phyloP scores from a whole-genome alignment of 2,113 vertebrate genomes.

The Eurystomus gularis region DNA sequence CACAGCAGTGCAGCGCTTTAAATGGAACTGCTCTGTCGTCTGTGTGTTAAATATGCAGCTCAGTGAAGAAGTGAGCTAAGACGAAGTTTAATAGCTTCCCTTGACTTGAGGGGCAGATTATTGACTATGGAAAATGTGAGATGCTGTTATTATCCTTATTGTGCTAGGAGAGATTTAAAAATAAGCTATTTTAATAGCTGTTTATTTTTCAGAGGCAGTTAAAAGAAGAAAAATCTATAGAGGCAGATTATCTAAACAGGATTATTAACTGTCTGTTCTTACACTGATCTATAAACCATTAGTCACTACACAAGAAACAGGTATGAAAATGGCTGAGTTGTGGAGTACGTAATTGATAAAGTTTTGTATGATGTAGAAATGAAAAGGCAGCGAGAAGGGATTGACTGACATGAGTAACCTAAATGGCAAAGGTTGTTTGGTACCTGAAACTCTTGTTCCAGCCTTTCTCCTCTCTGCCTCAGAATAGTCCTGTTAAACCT shows the following conservation, averaged over 20 bases:
- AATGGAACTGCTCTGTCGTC: not conserved
- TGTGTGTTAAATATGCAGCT: not conserved
- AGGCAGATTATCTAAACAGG: not conserved
- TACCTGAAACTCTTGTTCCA: not conserved
- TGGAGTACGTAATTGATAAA: not conserved
- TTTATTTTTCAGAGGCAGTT: slow-evolving; percentile 3
- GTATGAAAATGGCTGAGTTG: not conserved
- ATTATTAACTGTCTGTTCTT: not conserved
- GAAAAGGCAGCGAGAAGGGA: not conserved
- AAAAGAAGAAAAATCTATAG: not conserved
- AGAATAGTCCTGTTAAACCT: not conserved
- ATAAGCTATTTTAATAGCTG: not conserved
- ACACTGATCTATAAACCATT: not conserved
- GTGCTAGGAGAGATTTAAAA: not conserved
- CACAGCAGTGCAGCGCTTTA: not conserved
- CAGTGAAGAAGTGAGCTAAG: not conserved
- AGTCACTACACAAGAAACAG: not conserved
- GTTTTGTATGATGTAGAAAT: not conserved
- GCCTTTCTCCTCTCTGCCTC: not conserved
- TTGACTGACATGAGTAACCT: not conserved
- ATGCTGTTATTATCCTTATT: slow-evolving; percentile 9
- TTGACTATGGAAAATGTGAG: not conserved
- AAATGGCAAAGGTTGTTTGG: not conserved
- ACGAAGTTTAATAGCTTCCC: not conserved
- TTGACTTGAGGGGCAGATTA: slow-evolving; percentile 7